phyloP scores from a whole-genome alignment of 2,113 vertebrate genomes.

The Phalacrocorax pelagicus region DNA sequence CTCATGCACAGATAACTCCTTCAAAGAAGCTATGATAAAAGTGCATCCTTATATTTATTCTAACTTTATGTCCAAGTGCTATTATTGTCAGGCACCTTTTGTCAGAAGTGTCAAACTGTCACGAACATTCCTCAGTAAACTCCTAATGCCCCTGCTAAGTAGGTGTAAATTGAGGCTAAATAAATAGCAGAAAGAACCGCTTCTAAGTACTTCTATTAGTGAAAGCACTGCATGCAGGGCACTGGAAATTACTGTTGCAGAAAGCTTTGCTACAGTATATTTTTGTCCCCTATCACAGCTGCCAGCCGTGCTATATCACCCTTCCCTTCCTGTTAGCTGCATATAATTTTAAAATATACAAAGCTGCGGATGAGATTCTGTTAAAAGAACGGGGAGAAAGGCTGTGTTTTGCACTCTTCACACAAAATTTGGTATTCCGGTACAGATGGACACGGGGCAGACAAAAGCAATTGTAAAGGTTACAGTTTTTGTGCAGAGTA shows the following conservation, averaged over 20 bases:
- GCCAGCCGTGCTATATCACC: neutral
- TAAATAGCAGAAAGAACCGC: neutral
- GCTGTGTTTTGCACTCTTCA: neutral
- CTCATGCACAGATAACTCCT: neutral
- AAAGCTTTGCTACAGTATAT: neutral
- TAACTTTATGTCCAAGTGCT: fast-evolving
- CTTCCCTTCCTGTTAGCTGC: neutral
- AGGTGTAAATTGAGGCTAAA: neutral
- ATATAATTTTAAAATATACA: neutral
- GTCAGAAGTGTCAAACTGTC: neutral
- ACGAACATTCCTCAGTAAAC: neutral
- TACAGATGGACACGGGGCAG: neutral
- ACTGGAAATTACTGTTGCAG: neutral
- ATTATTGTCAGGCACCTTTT: neutral
- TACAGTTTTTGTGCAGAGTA: neutral
- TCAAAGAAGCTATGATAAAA: neutral
- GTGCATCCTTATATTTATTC: neutral
- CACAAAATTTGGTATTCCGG: neutral
- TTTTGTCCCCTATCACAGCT: neutral
- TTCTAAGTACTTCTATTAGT: neutral
- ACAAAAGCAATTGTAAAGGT: neutral
- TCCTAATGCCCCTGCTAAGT: neutral
- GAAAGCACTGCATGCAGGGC: neutral
- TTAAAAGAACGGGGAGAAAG: neutral
- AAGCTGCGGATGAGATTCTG: neutral